Evolutionary conservation across 2,113 vertebrate species (phyloP).

Genomic region (Corythornis cristatus): DNA sequence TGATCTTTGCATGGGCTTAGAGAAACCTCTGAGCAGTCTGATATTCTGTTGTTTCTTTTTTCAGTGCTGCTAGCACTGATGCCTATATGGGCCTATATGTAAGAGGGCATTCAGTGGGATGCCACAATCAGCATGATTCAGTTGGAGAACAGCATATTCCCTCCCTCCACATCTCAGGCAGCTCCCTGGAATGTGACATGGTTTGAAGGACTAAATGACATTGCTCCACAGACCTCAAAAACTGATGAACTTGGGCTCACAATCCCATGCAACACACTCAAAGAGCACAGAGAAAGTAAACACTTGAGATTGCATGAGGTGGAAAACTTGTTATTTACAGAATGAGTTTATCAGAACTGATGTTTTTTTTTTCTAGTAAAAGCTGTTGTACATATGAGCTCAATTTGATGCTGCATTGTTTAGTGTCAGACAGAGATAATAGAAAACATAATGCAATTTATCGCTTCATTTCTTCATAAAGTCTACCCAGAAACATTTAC

Average conservation of each 20-base stretch:
- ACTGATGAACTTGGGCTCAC: background rate
- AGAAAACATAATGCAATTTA: slow-evolving; percentile 69
- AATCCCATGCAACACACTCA: background rate
- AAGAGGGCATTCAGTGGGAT: background rate
- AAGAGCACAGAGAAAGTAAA: background rate
- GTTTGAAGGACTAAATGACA: background rate
- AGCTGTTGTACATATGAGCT: slow-evolving; percentile 49
- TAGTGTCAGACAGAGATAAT: slow-evolving; percentile 62
- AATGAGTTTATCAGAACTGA: slow-evolving; percentile 36
- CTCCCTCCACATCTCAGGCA: background rate
- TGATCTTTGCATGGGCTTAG: background rate
- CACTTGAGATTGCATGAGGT: background rate
- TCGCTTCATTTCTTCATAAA: slow-evolving; percentile 59
- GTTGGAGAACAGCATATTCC: background rate
- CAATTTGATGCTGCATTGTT: slow-evolving; percentile 52
- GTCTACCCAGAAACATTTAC: slow-evolving; percentile 46
- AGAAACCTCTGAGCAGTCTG: background rate
- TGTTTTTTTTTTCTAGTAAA: slow-evolving; percentile 23
- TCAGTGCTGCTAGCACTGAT: background rate
- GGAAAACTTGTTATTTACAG: slow-evolving; percentile 7
- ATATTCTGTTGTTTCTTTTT: background rate
- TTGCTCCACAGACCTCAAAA: background rate
- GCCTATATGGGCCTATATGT: rapidly evolving
- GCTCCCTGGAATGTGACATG: background rate
- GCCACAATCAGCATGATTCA: rapidly evolving